Percentiles rank a stretch among this genome's conserved stretches.
Evolutionary conservation across 2,113 vertebrate genomes (phyloP).

Genomic region (Oncorhynchus gorbuscha): DNA sequence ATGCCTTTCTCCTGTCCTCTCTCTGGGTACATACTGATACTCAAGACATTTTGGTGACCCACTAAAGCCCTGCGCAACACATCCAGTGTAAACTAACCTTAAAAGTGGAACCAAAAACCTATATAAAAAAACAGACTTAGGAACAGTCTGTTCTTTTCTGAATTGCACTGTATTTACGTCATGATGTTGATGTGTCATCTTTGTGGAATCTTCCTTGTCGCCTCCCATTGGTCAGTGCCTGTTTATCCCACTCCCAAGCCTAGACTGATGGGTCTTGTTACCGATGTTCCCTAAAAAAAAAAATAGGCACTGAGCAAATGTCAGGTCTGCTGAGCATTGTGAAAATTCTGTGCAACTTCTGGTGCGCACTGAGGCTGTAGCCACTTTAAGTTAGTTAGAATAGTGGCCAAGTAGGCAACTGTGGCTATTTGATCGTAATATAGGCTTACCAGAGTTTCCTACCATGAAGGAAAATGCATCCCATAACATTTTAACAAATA

Average conservation of each 20-base stretch:
- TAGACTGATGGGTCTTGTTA: conserved; percentile 27
- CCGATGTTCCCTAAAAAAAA: no score
- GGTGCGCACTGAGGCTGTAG: no score
- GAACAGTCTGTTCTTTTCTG: conserved; percentile 27
- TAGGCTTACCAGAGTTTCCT: no score
- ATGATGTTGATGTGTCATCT: conserved; percentile 36
- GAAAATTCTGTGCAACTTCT: no score
- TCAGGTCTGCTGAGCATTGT: no score
- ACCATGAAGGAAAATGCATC: no score
- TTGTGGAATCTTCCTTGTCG: conserved; percentile 38
- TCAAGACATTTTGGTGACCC: background rate
- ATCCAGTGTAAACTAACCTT: conserved; percentile 1
- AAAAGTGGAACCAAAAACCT: conserved; percentile 6
- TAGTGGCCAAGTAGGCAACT: no score
- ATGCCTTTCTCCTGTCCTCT: conserved; percentile 40
- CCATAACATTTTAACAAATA: no score
- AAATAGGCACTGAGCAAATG: no score
- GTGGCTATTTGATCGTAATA: no score
- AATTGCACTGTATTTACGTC: conserved; percentile 30
- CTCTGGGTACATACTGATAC: background rate
- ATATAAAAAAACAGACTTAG: conserved; percentile 4
- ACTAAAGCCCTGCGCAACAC: background rate
- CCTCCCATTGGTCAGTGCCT: conserved; percentile 23
- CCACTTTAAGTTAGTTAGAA: no score
- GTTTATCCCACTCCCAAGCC: conserved; percentile 24